These are phyloP conservation scores for Semnornis frantzii DNA, from an alignment of 2,113 vertebrate species.

Conservation along the genomic window DNA sequence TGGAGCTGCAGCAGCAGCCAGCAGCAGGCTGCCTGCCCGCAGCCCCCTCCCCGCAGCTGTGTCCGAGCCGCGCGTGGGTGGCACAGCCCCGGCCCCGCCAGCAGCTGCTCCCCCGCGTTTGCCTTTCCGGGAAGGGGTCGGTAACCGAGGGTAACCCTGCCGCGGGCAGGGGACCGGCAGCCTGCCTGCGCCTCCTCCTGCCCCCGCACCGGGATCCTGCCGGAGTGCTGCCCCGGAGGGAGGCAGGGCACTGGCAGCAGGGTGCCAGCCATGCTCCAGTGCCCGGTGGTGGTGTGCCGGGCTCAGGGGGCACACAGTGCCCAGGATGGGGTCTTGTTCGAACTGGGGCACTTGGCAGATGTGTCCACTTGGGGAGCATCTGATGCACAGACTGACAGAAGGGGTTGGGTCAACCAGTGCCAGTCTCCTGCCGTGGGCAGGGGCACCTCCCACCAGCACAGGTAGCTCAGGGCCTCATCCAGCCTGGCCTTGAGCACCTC, in stretches of 20 bases:
- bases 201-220: background rate
- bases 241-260: background rate
- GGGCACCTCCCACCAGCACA: no score
- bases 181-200: background rate
- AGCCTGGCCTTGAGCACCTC: no score
- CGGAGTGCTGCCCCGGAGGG: background rate
- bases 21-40: background rate
- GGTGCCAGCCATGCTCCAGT: accelerated
- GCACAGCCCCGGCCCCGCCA: constrained; percentile 1
- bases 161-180: background rate
- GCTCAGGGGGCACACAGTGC: background rate
- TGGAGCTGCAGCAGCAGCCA: background rate
- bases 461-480: no score
- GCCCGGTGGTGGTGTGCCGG: accelerated
- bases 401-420: no score
- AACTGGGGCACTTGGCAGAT: accelerated
- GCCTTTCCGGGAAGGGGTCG: constrained; percentile 28
- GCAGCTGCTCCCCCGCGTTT: constrained; percentile 46
- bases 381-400: no score
- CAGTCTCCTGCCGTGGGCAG: no score
- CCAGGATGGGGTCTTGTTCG: accelerated
- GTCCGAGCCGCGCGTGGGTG: constrained; percentile 37
- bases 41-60: background rate
- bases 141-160: constrained; percentile 32
- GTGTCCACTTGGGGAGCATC: background rate